Evolutionary conservation across 2,888 invertebrate species (phyloP), one percentile per base, ranked within the genome.

Genomic region (Drosophila basisetae): DNA sequence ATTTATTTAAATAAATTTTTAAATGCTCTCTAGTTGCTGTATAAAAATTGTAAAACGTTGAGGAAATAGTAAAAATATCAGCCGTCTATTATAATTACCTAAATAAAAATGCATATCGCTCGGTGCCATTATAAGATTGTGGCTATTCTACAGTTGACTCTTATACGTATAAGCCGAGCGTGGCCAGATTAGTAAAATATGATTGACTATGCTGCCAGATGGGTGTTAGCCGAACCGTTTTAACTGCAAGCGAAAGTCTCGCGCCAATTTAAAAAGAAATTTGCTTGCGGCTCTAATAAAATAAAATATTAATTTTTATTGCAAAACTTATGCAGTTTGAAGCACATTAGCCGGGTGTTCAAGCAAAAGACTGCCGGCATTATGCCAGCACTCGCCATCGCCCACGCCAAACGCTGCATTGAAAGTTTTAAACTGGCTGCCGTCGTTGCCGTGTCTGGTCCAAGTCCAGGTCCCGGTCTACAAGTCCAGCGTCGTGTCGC

Each of bases 401-500:
- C 79, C 77, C 53, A 78, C 77, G 69, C 69, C 49, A 56, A 47
- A 56, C 49, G 30, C 28, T 55, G n/a, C 41, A 63, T 63, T 69
- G 77, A 78, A 78, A 78, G 79, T 78, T 78, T 28, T 58, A 64
- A 66, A 67, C 65, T 73, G 62, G 68, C 73, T 63, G 73, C 39
- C 37, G 65, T 50, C 61, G 64, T 47, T 28, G 30, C 43, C n/a
- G 63, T 58, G 63, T 58, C 50, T 67, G 56, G 61, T 74, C 66
- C 60, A 66, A 64, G 59, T 65, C 66, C 66, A 67, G 63, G 69
- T 73, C 41, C 78, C 37, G 55, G 39, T 56, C 55, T 56, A 37
- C 78, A 71, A 78, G 82, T 74, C 74, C 80, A 75, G 70, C 82
- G 54, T 76, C 77, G 69, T 76, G 67, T 78, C 79, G 74, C 73